A percentile compares a stretch with the other conserved stretches of the same genome.
phyloP scores from a whole-genome alignment of 1,140 invertebrate species.

The Cecropterus lyciades region DNA sequence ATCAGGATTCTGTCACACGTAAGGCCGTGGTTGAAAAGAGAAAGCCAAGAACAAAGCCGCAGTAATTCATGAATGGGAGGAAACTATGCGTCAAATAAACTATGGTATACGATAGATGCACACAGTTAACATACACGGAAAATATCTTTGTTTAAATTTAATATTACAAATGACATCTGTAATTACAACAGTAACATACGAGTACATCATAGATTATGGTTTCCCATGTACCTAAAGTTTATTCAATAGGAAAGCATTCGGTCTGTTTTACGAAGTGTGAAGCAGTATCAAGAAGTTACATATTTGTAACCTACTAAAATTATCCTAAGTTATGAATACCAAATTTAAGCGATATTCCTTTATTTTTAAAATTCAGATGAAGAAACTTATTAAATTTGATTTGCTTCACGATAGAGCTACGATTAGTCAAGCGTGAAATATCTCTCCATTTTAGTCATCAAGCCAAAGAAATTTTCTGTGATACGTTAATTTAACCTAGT shows the following conservation, averaged over 20 bases:
- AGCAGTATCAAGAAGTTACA: background rate
- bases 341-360: background rate
- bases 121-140: conserved; percentile 5
- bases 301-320: conserved; percentile 19
- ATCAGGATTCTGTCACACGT: conserved; percentile 29
- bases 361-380: conserved; percentile 48
- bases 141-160: conserved; percentile 26
- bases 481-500: background rate
- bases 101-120: background rate
- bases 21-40: background rate
- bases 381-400: conserved; percentile 54
- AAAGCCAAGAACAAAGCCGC: background rate
- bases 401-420: conserved; percentile 44
- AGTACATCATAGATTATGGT: conserved; percentile 50
- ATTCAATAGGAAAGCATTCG: conserved; percentile 62
- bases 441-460: conserved; percentile 47
- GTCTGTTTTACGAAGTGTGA: conserved; percentile 45
- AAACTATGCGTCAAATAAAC: conserved; percentile 21
- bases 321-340: no score
- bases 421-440: conserved; percentile 49
- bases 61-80: conserved; percentile 17
- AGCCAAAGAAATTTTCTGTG: conserved; percentile 37
- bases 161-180: conserved; percentile 58
- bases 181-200: conserved; percentile 45
- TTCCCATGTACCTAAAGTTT: conserved; percentile 55